Conservation (phyloP, 2,113 vertebrate genomes). For the Limnothrissa miodon region DNA sequence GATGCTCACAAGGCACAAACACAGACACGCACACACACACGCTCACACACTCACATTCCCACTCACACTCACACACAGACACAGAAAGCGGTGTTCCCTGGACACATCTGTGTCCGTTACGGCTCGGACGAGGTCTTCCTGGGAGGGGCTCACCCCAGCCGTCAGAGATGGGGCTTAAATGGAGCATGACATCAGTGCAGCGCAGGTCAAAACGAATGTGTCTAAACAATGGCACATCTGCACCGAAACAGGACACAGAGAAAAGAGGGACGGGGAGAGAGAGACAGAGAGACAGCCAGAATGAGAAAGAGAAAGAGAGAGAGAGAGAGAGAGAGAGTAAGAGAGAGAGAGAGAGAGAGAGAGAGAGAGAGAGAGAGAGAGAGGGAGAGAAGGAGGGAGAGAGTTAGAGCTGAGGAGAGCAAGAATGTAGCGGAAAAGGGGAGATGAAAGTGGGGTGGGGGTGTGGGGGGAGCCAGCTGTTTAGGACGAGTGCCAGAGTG, state of each 20-base stretch:
- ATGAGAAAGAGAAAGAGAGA: background rate
- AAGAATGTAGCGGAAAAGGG: constrained; percentile 63
- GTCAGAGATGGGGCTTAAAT: constrained; percentile 60
- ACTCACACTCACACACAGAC: background rate
- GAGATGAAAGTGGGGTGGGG: constrained; percentile 62
- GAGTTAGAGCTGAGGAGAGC: constrained; percentile 18
- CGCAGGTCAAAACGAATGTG: constrained; percentile 67
- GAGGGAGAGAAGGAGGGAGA: constrained; percentile 17
- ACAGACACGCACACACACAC: background rate
- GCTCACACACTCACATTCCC: background rate
- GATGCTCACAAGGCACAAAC: background rate
- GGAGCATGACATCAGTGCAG: constrained; percentile 69
- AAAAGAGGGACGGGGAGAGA: constrained; percentile 34
- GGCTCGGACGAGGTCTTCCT: background rate
- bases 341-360: constrained; percentile 18
- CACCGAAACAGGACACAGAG: constrained; percentile 48
- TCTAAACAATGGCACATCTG: constrained; percentile 74
- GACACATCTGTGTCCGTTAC: constrained; percentile 5
- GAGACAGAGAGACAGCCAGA: constrained; percentile 1
- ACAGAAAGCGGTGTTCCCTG: background rate
- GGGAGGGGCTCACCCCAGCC: background rate
- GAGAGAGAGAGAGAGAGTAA: constrained; percentile 6
- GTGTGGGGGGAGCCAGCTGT: constrained; percentile 64
- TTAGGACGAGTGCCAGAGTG: constrained; percentile 60
- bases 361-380: constrained; percentile 1